phyloP scores from a whole-genome alignment of 2,797 vertebrate genomes.

The Harpagifer antarcticus region DNA sequence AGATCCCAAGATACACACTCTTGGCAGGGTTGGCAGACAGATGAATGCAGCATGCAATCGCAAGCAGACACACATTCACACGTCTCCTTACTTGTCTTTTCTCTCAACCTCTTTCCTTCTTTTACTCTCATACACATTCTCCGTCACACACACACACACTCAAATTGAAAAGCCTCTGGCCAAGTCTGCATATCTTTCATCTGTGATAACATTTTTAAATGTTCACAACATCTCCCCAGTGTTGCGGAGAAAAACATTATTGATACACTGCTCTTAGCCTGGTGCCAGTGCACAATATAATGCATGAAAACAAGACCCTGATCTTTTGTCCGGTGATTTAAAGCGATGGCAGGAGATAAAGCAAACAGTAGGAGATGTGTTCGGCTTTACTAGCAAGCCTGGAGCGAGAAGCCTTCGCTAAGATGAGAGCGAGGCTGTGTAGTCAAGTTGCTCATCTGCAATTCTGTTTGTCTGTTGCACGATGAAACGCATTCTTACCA shows the following conservation, averaged over 20 bases:
- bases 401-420: constrained; percentile 49
- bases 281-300: constrained; percentile 35
- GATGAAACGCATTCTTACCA: constrained; percentile 76
- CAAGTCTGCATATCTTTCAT: constrained; percentile 34
- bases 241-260: constrained; percentile 10
- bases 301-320: constrained; percentile 37
- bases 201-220: constrained; percentile 39
- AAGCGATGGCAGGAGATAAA: constrained; percentile 36
- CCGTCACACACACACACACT: constrained; percentile 5
- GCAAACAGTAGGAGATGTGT: constrained; percentile 50
- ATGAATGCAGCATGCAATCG: constrained; percentile 62
- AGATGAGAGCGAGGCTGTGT: constrained; percentile 60
- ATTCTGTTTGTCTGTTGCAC: constrained; percentile 78
- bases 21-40: constrained; percentile 46
- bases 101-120: not conserved
- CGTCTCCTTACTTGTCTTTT: constrained; percentile 30
- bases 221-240: constrained; percentile 4
- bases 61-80: constrained; percentile 41
- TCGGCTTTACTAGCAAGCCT: constrained; percentile 48
- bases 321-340: constrained; percentile 50
- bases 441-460: constrained; percentile 73
- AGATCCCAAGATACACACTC: constrained; percentile 61
- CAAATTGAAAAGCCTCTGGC: constrained; percentile 14
- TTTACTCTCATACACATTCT: not conserved
- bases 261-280: constrained; percentile 7